Evolutionary conservation across 2,888 invertebrate genomes (phyloP), one percentile per base, ranked within the genome.

Genomic region (Cerastis rubricosa): DNA sequence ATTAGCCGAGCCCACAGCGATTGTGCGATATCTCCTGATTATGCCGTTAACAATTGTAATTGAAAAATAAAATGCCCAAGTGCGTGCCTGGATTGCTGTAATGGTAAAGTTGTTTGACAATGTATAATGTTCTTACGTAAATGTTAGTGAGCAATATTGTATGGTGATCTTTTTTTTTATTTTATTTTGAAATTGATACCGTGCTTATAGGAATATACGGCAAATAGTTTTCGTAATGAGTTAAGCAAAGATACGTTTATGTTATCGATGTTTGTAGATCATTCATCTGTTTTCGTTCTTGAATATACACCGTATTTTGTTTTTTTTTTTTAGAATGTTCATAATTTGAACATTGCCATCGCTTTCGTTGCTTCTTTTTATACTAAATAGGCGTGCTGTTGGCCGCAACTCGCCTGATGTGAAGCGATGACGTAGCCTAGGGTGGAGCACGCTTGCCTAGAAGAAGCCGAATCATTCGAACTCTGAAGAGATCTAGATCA

Each of bases 11-110:
- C 93, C 94, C 94, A 92, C 93, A 91, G 92, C 95, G 94, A 95
- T 95, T 96, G 96, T 95, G 91, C 91, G 89, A 92, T 93, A 93
- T 92, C 94, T 93, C 93, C 92, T 94, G 95, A 96, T 96, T 96
- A 96, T 96, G 94, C 94, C 95, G 95, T 95, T 96, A 95, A 96
- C 96, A 96, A 96, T 96, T 92, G 95, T 96, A 96, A 96, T 96
- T 96, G 96, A 96, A 96, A 96, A 96, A 96, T 96, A 95, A 95
- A 94, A 93, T 88, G 80, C 80, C 89, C 88, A 85, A 93, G 81
- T 89, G 76, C 85, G 83, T 83, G 70, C 74, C 86, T 88, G 88
- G 81, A 78, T 83, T 81, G 81, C 81, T 78, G 77, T 81, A 81
- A 81, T 85, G 85, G 72, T 87, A 78, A 85, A 84, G 82, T 75